Evolutionary conservation across 2,797 vertebrate genomes (phyloP).

Genomic region (Leptodactylus fallax): DNA sequence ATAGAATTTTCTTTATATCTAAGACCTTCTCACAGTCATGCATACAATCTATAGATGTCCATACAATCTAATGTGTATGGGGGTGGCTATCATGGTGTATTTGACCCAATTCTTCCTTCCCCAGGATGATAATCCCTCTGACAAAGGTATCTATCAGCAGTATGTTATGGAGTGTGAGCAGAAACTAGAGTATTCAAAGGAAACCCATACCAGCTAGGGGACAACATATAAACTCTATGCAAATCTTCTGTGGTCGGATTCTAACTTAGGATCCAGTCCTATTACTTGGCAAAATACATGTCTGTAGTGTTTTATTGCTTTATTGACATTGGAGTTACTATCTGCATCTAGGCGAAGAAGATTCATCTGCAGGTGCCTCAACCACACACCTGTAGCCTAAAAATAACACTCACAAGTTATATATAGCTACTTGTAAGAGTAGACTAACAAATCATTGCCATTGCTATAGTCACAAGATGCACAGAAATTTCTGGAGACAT

Average conservation of each 20-base stretch:
- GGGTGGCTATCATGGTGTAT: no score
- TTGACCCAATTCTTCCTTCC: not conserved
- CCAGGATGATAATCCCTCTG: not conserved
- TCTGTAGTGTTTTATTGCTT: not conserved
- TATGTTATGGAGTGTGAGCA: no score
- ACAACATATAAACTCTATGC: not conserved
- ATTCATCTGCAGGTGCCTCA: not conserved
- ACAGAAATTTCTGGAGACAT: not conserved
- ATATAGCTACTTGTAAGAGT: slow-evolving; percentile 4
- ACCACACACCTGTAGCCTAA: not conserved
- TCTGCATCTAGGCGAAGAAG: no score
- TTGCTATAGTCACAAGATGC: not conserved
- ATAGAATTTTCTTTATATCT: no score
- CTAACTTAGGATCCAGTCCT: not conserved
- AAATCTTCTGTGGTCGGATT: not conserved
- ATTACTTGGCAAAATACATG: not conserved
- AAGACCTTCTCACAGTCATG: not conserved
- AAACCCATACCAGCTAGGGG: not conserved
- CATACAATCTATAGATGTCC: not conserved
- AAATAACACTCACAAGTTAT: slow-evolving; percentile 13
- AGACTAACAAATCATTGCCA: not conserved
- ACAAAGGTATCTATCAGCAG: no score
- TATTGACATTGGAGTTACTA: not conserved
- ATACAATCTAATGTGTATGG: not conserved
- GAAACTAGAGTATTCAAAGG: no score